phyloP scores from a whole-genome alignment of 2,797 vertebrate genomes.

The Semaprochilodus insignis region DNA sequence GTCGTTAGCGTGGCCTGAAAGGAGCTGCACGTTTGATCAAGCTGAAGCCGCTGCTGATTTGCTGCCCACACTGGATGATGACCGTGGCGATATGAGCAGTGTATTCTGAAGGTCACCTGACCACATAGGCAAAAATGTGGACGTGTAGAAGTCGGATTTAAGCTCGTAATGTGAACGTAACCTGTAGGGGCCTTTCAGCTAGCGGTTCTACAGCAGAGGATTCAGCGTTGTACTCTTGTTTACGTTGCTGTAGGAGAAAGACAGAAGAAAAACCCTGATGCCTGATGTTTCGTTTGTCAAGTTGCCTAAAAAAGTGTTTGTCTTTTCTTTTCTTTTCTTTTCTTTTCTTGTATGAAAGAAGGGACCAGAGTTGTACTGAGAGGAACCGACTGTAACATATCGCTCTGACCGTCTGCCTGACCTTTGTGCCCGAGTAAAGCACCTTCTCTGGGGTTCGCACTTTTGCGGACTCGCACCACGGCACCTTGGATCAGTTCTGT shows the following conservation, averaged over 20 bases:
- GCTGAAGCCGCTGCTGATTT: neutral
- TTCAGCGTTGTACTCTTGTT: constrained; percentile 16
- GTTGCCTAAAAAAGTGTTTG: constrained; percentile 44
- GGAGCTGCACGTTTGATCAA: neutral
- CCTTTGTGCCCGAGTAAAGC: constrained; percentile 48
- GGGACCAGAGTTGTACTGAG: constrained; percentile 56
- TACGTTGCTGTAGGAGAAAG: constrained; percentile 32
- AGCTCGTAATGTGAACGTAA: neutral
- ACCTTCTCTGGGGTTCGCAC: constrained; percentile 49
- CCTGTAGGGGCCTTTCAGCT: neutral
- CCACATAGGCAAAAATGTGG: too few species aligned
- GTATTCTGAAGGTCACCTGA: too few species aligned
- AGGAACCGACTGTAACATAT: constrained; percentile 41
- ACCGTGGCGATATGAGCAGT: neutral
- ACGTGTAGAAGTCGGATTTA: neutral
- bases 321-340: neutral
- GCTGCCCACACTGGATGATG: neutral
- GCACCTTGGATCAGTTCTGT: constrained; percentile 55
- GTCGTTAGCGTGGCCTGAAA: neutral
- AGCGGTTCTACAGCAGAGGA: neutral
- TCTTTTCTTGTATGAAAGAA: constrained; percentile 34
- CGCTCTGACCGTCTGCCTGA: constrained; percentile 27
- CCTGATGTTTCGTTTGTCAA: constrained; percentile 30
- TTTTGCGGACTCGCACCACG: constrained; percentile 20
- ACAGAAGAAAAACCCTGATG: neutral